Conservation (phyloP, 1,140 invertebrate genomes). For the Asobara japonica region DNA sequence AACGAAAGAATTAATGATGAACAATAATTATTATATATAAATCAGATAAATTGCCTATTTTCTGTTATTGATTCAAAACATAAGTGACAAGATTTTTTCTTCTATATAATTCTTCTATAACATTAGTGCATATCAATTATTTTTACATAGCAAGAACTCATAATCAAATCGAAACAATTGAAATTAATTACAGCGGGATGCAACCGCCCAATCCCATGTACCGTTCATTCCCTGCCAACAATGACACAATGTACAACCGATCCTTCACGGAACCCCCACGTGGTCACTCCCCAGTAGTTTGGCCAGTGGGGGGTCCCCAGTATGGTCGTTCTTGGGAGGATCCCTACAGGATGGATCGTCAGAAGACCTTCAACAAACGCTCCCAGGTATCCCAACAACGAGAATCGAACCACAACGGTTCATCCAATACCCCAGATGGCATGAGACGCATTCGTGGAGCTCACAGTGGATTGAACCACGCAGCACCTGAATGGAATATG, state of each 20-base stretch:
- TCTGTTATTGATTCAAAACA: neutral
- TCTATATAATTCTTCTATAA: too few relatives aligned
- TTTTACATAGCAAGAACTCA: too few relatives aligned
- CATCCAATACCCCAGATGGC: constrained; percentile 48
- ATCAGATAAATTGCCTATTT: neutral
- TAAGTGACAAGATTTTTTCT: too few relatives aligned
- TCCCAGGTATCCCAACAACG: constrained; percentile 50
- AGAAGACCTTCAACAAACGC: constrained; percentile 48
- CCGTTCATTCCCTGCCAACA: constrained; percentile 47
- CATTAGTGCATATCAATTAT: too few relatives aligned
- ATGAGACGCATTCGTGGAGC: constrained; percentile 50
- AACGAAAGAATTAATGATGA: constrained; percentile 13
- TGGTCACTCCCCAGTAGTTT: constrained; percentile 54
- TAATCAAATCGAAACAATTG: constrained; percentile 11
- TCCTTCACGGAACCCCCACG: constrained; percentile 54
- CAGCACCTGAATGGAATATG: constrained; percentile 48
- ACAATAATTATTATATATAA: neutral
- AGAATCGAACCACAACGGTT: constrained; percentile 40
- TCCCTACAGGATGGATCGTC: constrained; percentile 45
- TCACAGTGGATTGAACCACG: constrained; percentile 45
- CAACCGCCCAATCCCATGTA: constrained; percentile 51
- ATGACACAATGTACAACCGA: constrained; percentile 53
- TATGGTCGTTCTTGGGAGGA: constrained; percentile 53
- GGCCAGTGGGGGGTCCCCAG: constrained; percentile 49
- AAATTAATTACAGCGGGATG: constrained; percentile 46